Evolutionary conservation across 2,888 invertebrate species (phyloP).

Genomic region (Caenorhabditis afra): DNA sequence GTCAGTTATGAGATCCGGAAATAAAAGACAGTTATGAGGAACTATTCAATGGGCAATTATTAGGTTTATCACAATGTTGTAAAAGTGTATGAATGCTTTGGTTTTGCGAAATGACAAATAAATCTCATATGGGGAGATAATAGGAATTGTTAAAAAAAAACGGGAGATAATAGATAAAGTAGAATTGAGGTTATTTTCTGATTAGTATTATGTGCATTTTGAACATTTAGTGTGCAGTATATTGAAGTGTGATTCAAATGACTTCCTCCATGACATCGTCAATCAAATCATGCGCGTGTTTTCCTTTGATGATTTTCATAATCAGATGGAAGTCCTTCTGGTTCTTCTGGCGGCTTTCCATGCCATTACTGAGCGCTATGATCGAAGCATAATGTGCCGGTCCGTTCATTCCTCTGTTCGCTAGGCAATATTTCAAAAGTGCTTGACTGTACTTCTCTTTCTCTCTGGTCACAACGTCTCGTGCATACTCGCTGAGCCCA

Average conservation of each 20-base stretch:
- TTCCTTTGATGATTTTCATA: conserved; percentile 25
- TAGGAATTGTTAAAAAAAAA: too few relatives aligned
- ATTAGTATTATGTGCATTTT: too few relatives aligned
- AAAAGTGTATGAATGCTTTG: too few relatives aligned
- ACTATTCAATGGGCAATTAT: background rate
- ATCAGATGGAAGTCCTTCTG: conserved; percentile 62
- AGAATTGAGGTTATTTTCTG: too few relatives aligned
- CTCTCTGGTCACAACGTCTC: conserved; percentile 45
- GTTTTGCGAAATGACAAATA: too few relatives aligned
- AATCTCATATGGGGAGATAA: too few relatives aligned
- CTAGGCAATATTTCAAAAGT: conserved; percentile 62
- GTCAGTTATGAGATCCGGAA: background rate
- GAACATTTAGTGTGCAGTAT: too few relatives aligned
- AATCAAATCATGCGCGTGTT: conserved; percentile 16
- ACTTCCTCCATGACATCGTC: conserved; percentile 58
- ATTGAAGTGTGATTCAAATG: too few relatives aligned
- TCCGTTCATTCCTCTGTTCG: conserved; percentile 53
- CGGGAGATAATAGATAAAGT: too few relatives aligned
- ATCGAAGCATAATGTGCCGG: conserved; percentile 60
- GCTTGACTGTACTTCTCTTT: conserved; percentile 57
- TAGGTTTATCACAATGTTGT: background rate
- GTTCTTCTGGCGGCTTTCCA: conserved; percentile 53
- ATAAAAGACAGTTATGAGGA: conserved; percentile 16
- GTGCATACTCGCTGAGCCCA: conserved; percentile 54
- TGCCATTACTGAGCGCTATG: conserved; percentile 51